Evolutionary conservation across 1,140 invertebrate species (phyloP), one percentile per base, ranked within the genome.

Genomic region (Aphis craccivora): DNA sequence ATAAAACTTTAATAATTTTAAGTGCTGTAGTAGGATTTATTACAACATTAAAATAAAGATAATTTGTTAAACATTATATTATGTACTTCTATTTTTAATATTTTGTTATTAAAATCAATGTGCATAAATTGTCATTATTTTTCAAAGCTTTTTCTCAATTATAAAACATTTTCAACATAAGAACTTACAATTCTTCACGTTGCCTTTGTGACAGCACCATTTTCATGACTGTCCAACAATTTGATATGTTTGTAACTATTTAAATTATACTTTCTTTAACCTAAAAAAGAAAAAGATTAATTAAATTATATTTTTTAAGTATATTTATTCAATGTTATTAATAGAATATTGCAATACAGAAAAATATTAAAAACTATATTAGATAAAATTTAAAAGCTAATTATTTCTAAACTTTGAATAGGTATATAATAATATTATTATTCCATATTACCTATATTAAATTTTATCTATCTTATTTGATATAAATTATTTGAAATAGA

Each of bases 131-230:
- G 30, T 14, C 30, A 67, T 4, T 67, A 67, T 67, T 67, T 67
- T 67, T 67, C 4, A 67, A n/a, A 45, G 25, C 4, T 30, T 30
- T 60, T 60, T 25, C 9, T 60, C 11, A 60, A 30, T 30, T 30
- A 60, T 60, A 30, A 30, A 30, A 30, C 1, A 55, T 60, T 30
- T 30, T 30, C 30, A 60, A 67, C 8, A 67, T 30, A 67, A 53
- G 20, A 94, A 97, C 98, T 99, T 96, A 99, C 98, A 99, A 97
- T 97, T 99, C 99, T 97, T 99, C 98, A 97, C 98, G 97, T 97
- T 99, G 99, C 96, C 98, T 97, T 97, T 99, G 98, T 96, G 99
- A 99, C 96, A 99, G 97, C 97, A 99, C 98, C 98, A 99, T 99
- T 98, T 98, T 99, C 97, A 97, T 98, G 94, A 83, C 91, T 93